Evolutionary conservation across 2,888 invertebrate genomes (phyloP).

Genomic region (Orthonychiurus folsomi): DNA sequence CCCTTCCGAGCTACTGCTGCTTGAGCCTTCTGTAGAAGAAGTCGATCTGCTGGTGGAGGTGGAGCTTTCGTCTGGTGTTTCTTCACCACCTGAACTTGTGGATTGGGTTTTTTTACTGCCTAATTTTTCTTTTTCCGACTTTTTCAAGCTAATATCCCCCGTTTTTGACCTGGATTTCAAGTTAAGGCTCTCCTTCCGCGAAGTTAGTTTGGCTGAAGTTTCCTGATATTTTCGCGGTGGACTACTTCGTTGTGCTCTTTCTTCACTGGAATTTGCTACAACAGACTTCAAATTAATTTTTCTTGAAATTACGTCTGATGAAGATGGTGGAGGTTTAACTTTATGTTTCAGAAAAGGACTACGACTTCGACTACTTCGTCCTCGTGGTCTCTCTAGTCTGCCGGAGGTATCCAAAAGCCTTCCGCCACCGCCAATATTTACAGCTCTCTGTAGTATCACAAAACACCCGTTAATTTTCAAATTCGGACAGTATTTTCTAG

Average conservation of each 20-base stretch:
- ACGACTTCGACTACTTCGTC: conserved; percentile 24
- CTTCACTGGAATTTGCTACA: background rate
- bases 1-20: conserved; percentile 19
- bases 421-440: too few species aligned
- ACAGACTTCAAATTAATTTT: background rate
- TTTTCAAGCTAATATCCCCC: background rate
- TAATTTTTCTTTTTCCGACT: background rate
- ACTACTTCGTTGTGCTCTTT: background rate
- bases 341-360: conserved; percentile 25
- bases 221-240: background rate
- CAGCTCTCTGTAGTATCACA: too few species aligned
- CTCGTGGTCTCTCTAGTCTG: conserved; percentile 19
- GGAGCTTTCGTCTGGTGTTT: background rate
- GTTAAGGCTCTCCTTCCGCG: background rate
- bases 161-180: background rate
- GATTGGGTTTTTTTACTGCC: background rate
- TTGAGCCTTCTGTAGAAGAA: conserved; percentile 24
- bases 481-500: too few species aligned
- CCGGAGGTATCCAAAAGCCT: conserved; percentile 11
- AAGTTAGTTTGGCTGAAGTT: background rate
- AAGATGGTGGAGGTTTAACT: conserved; percentile 1
- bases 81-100: background rate
- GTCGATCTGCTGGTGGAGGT: conserved; percentile 3
- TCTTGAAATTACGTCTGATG: background rate
- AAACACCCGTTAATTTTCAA: too few species aligned